Evolutionary conservation across 2,888 invertebrate genomes (phyloP).

Genomic region (Myopa tessellatipennis): DNA sequence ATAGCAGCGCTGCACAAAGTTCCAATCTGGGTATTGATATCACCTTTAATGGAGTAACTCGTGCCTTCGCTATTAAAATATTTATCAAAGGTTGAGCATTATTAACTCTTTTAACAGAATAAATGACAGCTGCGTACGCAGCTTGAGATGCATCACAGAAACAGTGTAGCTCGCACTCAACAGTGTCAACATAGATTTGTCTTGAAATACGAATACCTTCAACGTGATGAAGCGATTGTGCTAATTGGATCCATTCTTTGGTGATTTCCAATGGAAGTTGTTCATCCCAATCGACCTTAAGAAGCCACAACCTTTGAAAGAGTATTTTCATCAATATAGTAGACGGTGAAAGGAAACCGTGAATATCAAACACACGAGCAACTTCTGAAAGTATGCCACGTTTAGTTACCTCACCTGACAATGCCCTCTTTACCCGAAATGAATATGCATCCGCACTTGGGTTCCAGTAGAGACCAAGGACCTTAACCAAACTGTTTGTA

Average conservation of each 20-base stretch:
- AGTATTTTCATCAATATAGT: constrained; percentile 42
- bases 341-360: constrained; percentile 43
- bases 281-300: constrained; percentile 44
- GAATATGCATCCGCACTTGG: constrained; percentile 35
- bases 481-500: too few relatives aligned
- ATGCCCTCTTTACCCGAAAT: constrained; percentile 25
- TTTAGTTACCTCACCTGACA: constrained; percentile 27
- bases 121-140: too few relatives aligned
- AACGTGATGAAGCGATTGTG: constrained; percentile 17
- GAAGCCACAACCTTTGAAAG: constrained; percentile 46
- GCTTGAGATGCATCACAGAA: constrained; percentile 20
- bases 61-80: too few relatives aligned
- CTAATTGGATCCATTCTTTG: constrained; percentile 10
- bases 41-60: constrained; percentile 10
- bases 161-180: background rate
- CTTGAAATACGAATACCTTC: constrained; percentile 17
- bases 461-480: constrained; percentile 44
- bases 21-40: constrained; percentile 25
- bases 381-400: constrained; percentile 40
- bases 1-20: constrained; percentile 21
- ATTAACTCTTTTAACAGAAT: too few relatives aligned
- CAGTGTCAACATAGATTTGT: background rate
- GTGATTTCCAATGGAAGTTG: constrained; percentile 6
- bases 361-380: constrained; percentile 42
- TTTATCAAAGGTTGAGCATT: too few relatives aligned